Conservation (phyloP, 2,113 vertebrate species). For the Etia nguti region DNA sequence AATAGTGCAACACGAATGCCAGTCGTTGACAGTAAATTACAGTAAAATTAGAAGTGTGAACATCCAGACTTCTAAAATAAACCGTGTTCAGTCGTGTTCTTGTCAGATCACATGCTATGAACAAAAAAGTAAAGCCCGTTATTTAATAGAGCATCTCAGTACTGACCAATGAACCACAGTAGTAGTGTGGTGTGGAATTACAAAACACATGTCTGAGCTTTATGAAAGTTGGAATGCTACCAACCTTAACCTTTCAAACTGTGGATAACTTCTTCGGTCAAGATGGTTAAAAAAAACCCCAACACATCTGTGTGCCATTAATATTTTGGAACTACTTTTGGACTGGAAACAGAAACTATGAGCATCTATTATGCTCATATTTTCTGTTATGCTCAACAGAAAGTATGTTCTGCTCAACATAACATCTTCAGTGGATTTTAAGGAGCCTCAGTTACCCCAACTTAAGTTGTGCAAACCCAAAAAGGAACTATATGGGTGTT, state of each 20-base stretch:
- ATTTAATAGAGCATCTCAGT: background rate
- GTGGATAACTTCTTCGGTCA: background rate
- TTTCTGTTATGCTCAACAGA: background rate
- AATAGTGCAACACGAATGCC: background rate
- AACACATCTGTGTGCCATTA: background rate
- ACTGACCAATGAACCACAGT: background rate
- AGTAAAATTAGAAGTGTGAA: background rate
- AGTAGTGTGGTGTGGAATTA: background rate
- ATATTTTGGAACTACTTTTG: background rate
- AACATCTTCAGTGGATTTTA: background rate
- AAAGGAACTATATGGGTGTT: slow-evolving; percentile 18
- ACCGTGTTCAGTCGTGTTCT: background rate
- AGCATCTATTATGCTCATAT: background rate
- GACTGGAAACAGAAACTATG: background rate
- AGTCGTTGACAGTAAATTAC: rapidly evolving
- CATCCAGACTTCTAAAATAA: background rate
- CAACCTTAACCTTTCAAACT: background rate
- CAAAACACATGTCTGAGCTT: background rate
- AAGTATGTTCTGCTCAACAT: background rate
- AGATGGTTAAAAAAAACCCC: background rate
- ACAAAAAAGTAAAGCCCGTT: background rate
- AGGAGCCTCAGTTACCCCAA: background rate
- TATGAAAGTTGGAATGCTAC: background rate
- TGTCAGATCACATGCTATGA: background rate
- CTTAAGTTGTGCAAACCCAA: background rate